A percentile compares a stretch with the other conserved stretches of the same genome.
phyloP scores from a whole-genome alignment of 35 echinoderm and acorn worm genomes.

The Holothuria glaberrima region DNA sequence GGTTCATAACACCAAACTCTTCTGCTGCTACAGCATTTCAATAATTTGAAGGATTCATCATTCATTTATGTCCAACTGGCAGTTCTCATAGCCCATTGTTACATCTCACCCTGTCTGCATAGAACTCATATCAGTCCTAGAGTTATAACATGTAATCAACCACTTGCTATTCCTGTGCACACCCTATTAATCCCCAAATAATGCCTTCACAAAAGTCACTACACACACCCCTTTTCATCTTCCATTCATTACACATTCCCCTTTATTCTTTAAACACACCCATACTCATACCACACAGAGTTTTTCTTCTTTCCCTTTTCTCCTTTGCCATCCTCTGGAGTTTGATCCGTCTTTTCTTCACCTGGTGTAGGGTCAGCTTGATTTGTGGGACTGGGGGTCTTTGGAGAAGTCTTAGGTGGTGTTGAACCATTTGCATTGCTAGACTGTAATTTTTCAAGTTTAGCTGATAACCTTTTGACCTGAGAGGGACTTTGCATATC shows the following conservation, averaged over 20 bases:
- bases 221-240: background rate
- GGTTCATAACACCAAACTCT: no score
- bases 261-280: constrained; percentile 76
- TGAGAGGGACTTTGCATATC: constrained; percentile 48
- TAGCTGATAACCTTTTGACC: constrained; percentile 44
- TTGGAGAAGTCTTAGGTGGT: constrained; percentile 24
- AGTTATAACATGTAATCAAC: no score
- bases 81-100: no score
- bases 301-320: constrained; percentile 88
- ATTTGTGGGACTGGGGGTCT: constrained; percentile 42
- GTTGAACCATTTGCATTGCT: background rate
- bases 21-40: no score
- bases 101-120: no score
- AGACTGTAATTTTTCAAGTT: constrained; percentile 47
- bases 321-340: constrained; percentile 57
- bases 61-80: no score
- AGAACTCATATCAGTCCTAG: no score
- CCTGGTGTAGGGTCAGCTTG: background rate
- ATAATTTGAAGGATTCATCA: no score
- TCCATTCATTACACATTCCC: background rate
- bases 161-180: background rate
- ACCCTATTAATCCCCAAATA: background rate
- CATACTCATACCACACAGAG: constrained; percentile 99
- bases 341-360: constrained; percentile 3
- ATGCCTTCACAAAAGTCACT: background rate